Base-by-base conservation (phyloP, 2,797 vertebrate species). In the Falco columbarius region DNA sequence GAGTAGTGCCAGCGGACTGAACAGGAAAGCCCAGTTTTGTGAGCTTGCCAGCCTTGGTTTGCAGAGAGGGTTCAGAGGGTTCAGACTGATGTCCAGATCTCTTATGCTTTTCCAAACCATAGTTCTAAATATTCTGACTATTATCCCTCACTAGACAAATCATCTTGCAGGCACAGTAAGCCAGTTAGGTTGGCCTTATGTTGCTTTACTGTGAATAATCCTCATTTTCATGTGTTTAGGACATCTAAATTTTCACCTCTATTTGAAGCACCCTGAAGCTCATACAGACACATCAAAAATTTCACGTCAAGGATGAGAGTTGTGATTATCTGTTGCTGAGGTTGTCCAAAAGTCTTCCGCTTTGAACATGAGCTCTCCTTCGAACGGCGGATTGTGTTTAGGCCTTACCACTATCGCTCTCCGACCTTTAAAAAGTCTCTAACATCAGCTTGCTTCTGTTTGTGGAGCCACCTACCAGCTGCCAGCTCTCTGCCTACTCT, bases 31-130 rank as follows among this genome's bases (percentile, higher is more conserved):
- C 77, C 63, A 44, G 47, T 17, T 72, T 20, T 83, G 84, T 67
- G 73, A 84, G 73, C n/a, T 74, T 73, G 51, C 66, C 94, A 91
- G 55, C 51, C 80, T 90, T 84, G 52, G 20, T 80, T 90, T 95
- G 73, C 54, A 81, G 58, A 75, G 65, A 51, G 2, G 3, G 42
- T 88, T 92, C 59, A 81, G 63, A 93, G 71, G 17, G 44, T 75
- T 90, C 81, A 94, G 56, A 71, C 0, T 0, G 30, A 66, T 77
- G n/a, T 66, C 52, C 56, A 66, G 65, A 62, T 80, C 63, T 71
- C 80, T 86, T 46, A 52, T 16, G 68, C 36, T 89, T 89, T 92
- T 86, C 89, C 77, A 84, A 62, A 65, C 75, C n/a, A 10, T 67
- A 55, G 62, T 66, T 77, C 38, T 83, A 87, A 94, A 81, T 88